A percentile compares a stretch with the other conserved stretches of the same genome.
Evolutionary conservation across 2,797 vertebrate genomes (phyloP).

Genomic region (Yasuhikotakia modesta): DNA sequence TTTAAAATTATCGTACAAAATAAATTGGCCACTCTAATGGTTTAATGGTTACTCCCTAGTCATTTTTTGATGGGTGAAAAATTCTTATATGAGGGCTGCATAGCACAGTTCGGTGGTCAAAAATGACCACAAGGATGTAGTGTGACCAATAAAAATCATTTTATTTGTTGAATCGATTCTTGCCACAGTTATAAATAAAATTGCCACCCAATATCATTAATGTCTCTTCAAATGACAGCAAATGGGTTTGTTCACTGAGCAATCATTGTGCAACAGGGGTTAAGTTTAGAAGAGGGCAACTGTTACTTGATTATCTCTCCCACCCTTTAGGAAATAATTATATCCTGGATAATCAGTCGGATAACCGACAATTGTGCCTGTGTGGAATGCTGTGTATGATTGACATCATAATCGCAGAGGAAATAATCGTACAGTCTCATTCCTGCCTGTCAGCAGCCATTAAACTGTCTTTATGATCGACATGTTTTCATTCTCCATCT

Average conservation of each 20-base stretch:
- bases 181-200: too few relatives aligned
- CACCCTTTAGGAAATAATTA: constrained; percentile 2
- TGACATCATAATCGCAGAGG: not conserved
- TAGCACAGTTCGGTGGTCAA: too few relatives aligned
- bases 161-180: too few relatives aligned
- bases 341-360: constrained; percentile 1
- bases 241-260: not conserved
- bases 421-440: constrained; percentile 20
- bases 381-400: constrained; percentile 17
- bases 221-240: not conserved
- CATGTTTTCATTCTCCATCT: constrained; percentile 7
- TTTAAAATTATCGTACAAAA: too few relatives aligned
- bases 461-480: constrained; percentile 1
- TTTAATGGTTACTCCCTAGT: too few relatives aligned
- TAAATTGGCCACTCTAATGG: too few relatives aligned
- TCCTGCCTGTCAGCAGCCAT: constrained; percentile 8
- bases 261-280: not conserved
- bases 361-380: not conserved
- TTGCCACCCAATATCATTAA: not conserved
- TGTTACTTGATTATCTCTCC: constrained; percentile 4
- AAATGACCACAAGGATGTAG: too few relatives aligned
- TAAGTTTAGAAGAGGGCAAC: not conserved
- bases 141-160: too few relatives aligned
- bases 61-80: too few relatives aligned
- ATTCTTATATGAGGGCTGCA: too few relatives aligned